Evolutionary conservation across 2,888 invertebrate species (phyloP).

Genomic region (Beris chalybata): DNA sequence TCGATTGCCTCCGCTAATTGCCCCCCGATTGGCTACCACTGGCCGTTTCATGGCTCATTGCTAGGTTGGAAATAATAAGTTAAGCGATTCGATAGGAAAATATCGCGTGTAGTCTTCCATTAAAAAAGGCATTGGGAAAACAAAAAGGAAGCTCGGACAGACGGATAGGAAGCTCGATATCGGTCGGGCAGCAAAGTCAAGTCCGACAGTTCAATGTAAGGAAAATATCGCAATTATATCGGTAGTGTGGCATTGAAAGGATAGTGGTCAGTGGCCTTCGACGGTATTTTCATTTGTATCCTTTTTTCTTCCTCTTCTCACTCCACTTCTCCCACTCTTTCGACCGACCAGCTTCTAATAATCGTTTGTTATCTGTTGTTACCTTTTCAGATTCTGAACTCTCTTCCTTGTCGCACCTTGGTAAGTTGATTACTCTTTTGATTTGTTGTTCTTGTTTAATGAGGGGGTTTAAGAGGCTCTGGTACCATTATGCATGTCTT

Average conservation of each 20-base stretch:
- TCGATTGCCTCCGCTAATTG: constrained; percentile 13
- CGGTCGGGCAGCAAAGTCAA: too few relatives aligned
- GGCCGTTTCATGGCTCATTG: too few relatives aligned
- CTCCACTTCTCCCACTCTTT: not conserved
- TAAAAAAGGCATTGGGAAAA: too few relatives aligned
- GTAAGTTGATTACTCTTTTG: constrained; percentile 42
- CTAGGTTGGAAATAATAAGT: too few relatives aligned
- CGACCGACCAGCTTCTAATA: too few relatives aligned
- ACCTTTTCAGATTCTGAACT: constrained; percentile 46
- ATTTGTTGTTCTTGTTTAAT: constrained; percentile 2
- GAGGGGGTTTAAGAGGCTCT: not conserved
- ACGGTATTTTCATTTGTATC: not conserved
- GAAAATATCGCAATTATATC: not conserved
- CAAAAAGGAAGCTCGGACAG: too few relatives aligned
- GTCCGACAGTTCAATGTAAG: constrained; percentile 6
- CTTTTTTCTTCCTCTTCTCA: not conserved
- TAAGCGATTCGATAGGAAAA: too few relatives aligned
- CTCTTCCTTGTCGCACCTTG: constrained; percentile 46
- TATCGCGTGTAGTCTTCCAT: too few relatives aligned
- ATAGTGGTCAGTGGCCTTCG: constrained; percentile 1
- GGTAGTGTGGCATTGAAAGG: not conserved
- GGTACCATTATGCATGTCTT: not conserved
- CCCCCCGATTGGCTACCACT: too few relatives aligned
- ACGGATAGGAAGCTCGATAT: too few relatives aligned
- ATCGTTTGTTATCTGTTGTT: constrained; percentile 9